Evolutionary conservation across 1,140 invertebrate genomes (phyloP), one percentile per base, ranked within the genome.

Genomic region (Caerostris darwini): DNA sequence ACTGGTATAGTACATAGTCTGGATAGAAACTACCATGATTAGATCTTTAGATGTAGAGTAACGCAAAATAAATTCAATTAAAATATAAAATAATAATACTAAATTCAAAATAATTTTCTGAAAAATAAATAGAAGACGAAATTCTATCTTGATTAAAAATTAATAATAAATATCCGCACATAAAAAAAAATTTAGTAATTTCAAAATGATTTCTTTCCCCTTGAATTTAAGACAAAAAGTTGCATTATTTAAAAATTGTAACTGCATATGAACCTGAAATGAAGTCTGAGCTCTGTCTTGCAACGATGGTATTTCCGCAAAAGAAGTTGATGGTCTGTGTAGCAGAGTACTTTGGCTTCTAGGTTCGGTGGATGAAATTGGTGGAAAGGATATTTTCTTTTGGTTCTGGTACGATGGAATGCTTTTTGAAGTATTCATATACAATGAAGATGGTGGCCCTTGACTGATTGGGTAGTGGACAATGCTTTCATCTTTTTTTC

Each of bases 221-320:
- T 7, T 10, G n/a, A 10, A 19, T 5, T 19, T 19, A 17, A 77
- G 7, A 77, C 17, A 8, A 64, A 64, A 64, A 64, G 8, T 2
- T 10, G 17, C 8, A 2, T 64, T 64, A 64, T 64, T 34, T 2
- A 19, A 50, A 5, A 77, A n/a, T 53, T 10, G 8, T 34, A 5
- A 34, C 4, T 10, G n/a, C n/a, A 77, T 19, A 77, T 77, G 8
- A 58, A 94, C 92, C 86, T 89, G 92, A 54, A 88, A 94, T 54
- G 92, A 88, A 61, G 92, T 58, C 67, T 82, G 64, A 3, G 92
- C 85, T 64, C 92, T 88, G 10, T 77, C 85, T 54, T 87, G 50
- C 59, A 87, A 57, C 7, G 61, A 53, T 0, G 87, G 53, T 56
- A 71, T 19, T 64, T 85, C 92, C 12, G 64, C 67, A 57, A 77